Evolutionary conservation across 2,113 vertebrate species (phyloP).

Genomic region (Lophochroa leadbeateri): DNA sequence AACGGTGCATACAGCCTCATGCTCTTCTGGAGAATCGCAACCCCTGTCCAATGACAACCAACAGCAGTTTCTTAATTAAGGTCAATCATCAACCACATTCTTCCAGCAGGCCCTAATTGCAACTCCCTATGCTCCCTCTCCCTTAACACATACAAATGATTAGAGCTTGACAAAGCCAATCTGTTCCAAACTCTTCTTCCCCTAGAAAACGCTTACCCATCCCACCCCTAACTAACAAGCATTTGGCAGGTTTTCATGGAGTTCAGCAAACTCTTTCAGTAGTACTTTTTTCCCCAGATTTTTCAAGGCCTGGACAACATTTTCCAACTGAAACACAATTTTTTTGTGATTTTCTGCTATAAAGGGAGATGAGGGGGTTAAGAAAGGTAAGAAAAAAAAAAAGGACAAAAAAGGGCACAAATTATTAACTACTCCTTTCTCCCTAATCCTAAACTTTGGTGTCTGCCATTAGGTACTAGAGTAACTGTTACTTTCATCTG

Average conservation of each 20-base stretch:
- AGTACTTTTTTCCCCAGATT: not conserved
- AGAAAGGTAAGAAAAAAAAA: not conserved
- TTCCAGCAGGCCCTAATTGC: not conserved
- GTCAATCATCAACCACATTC: not conserved
- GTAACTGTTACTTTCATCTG: not conserved
- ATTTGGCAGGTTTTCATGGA: not conserved
- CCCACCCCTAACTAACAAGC: not conserved
- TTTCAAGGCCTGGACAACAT: not conserved
- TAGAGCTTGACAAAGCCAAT: not conserved
- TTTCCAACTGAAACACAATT: not conserved
- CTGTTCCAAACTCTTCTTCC: not conserved
- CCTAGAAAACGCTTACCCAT: not conserved
- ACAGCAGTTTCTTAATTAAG: not conserved
- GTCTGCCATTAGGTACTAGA: not conserved
- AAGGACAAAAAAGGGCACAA: not conserved
- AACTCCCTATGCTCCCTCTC: not conserved
- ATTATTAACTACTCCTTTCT: not conserved
- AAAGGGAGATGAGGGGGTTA: not conserved
- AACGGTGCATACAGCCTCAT: conserved; percentile 93
- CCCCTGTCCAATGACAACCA: conserved; percentile 69
- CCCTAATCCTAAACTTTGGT: not conserved
- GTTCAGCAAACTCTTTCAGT: not conserved
- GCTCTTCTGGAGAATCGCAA: conserved; percentile 88
- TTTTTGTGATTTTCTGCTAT: not conserved
- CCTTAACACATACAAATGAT: not conserved